Evolutionary conservation across 2,113 vertebrate genomes (phyloP).

Genomic region (Pseudorectes ferrugineus): DNA sequence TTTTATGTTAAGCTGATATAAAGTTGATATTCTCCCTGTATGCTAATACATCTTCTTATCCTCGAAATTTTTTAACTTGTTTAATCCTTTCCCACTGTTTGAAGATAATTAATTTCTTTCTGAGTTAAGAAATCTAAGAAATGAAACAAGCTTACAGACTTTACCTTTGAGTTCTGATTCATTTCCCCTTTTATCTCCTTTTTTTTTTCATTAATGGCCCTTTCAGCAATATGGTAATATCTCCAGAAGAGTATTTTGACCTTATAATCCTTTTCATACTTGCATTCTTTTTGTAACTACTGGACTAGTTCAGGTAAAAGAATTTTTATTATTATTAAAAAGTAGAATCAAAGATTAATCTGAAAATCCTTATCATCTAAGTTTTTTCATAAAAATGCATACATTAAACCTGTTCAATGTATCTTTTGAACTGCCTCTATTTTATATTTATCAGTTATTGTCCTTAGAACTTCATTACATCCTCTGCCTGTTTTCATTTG

Average conservation of each 20-base stretch:
- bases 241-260: background rate
- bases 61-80: background rate
- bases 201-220: background rate
- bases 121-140: constrained; percentile 15
- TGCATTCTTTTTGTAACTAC: background rate
- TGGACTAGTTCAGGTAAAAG: background rate
- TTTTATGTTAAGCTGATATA: background rate
- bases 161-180: constrained; percentile 3
- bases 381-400: background rate
- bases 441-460: background rate
- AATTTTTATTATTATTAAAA: background rate
- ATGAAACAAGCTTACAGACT: background rate
- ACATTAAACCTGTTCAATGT: background rate
- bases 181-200: background rate
- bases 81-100: background rate
- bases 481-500: background rate
- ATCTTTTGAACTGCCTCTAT: background rate
- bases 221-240: constrained; percentile 1
- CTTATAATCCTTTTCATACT: background rate
- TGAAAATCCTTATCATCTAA: background rate
- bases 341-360: background rate
- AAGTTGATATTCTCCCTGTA: background rate
- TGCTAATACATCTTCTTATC: background rate
- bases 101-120: constrained; percentile 13
- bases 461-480: background rate